phyloP scores from a whole-genome alignment of 2,797 vertebrate genomes.

The Coreius guichenoti region DNA sequence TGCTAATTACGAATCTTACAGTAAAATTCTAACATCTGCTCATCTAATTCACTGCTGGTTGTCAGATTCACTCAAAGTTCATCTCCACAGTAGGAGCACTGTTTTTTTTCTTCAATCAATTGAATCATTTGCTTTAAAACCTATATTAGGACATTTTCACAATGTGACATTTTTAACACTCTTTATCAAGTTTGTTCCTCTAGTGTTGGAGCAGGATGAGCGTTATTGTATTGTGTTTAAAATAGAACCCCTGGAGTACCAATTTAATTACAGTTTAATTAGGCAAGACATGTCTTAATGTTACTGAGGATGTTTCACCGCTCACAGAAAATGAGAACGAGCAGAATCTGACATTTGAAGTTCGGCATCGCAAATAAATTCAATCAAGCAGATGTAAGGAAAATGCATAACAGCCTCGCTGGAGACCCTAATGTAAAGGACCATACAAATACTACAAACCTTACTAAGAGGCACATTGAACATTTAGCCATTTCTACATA shows the following conservation, averaged over 20 bases:
- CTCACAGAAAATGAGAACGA: slow-evolving; percentile 13
- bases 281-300: slow-evolving; percentile 31
- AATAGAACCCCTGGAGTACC: slow-evolving; percentile 25
- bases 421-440: background rate
- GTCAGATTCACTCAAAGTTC: background rate
- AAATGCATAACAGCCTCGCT: background rate
- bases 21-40: background rate
- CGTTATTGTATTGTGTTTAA: slow-evolving; percentile 25
- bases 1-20: background rate
- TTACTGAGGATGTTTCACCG: background rate
- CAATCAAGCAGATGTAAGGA: slow-evolving; percentile 17
- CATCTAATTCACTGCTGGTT: background rate
- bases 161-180: background rate
- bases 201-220: background rate
- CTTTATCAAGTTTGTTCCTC: background rate
- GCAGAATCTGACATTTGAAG: slow-evolving; percentile 33
- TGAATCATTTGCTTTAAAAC: slow-evolving; percentile 15
- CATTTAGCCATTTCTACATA: background rate
- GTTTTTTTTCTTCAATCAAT: background rate
- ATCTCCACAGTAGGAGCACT: background rate
- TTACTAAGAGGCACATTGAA: background rate
- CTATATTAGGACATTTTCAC: background rate
- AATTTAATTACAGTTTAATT: slow-evolving; percentile 42
- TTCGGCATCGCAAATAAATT: background rate
- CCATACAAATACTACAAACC: background rate